A percentile compares a stretch with the other conserved stretches of the same genome.
phyloP scores from a whole-genome alignment of 2,797 vertebrate species.

The Hydrophis major region DNA sequence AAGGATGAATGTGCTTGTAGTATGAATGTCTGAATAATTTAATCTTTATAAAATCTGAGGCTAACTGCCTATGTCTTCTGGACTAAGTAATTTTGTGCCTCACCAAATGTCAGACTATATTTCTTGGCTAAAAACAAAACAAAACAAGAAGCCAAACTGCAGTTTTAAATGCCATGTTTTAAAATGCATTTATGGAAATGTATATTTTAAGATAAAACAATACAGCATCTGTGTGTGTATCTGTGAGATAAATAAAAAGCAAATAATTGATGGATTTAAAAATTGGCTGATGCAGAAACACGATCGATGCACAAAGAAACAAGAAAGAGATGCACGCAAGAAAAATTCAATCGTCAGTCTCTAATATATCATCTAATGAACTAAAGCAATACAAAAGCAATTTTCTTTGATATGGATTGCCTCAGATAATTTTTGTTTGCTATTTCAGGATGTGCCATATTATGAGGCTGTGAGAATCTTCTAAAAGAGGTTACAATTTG shows the following conservation, averaged over 20 bases:
- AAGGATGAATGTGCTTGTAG: not conserved
- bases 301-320: not conserved
- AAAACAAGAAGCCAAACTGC: not conserved
- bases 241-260: not conserved
- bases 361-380: not conserved
- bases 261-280: not conserved
- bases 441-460: not conserved
- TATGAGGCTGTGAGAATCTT: not conserved
- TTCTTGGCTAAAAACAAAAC: not conserved
- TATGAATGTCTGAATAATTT: not conserved
- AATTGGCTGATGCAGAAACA: not conserved
- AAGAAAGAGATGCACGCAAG: not conserved
- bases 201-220: not conserved
- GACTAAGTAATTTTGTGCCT: not conserved
- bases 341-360: not conserved
- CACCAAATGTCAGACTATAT: not conserved
- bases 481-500: not conserved
- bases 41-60: not conserved
- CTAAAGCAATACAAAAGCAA: not conserved
- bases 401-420: not conserved
- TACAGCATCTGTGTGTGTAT: not conserved
- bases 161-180: not conserved
- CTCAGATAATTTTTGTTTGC: not conserved
- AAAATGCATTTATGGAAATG: not conserved
- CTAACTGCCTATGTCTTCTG: not conserved